A percentile compares a stretch with the other conserved stretches of the same genome.
Conservation (phyloP, 2,888 invertebrate genomes). For the Morpho achilles region DNA sequence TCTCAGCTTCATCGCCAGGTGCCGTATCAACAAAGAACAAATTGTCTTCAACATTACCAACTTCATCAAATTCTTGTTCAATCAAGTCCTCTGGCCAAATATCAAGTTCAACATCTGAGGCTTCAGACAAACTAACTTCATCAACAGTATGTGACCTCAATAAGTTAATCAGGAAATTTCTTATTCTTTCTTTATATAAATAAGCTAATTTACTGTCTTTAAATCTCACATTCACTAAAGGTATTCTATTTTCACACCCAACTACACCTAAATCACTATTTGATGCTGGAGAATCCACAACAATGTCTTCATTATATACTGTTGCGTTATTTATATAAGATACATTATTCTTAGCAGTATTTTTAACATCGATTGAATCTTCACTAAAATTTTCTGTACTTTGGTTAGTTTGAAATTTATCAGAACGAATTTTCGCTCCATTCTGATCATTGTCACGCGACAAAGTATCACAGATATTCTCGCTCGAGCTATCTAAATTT, state of each 20-base stretch:
- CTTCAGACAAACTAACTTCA: conserved; percentile 41
- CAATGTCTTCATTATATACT: conserved; percentile 56
- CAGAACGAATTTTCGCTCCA: conserved; percentile 63
- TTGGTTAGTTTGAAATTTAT: conserved; percentile 7
- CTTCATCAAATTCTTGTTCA: conserved; percentile 39
- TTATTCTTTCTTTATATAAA: conserved; percentile 64
- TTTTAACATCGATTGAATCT: conserved; percentile 33
- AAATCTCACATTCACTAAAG: conserved; percentile 66
- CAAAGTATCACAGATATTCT: conserved; percentile 32
- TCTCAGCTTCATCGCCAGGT: conserved; percentile 40
- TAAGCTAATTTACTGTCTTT: conserved; percentile 60
- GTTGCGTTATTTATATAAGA: conserved; percentile 33
- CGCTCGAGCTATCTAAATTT: conserved; percentile 38
- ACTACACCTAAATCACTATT: conserved; percentile 54
- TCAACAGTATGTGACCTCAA: conserved; percentile 54
- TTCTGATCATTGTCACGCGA: conserved; percentile 37
- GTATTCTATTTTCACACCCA: conserved; percentile 62
- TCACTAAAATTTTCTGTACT: conserved; percentile 29
- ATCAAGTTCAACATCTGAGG: conserved; percentile 59
- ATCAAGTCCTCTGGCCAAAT: conserved; percentile 63
- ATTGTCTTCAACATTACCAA: conserved; percentile 53
- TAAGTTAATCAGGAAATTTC: conserved; percentile 64
- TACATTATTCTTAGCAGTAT: conserved; percentile 15
- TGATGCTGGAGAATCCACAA: conserved; percentile 56
- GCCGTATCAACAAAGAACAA: conserved; percentile 68